Evolutionary conservation across 2,113 vertebrate species (phyloP).

Genomic region (Notiomystis cincta): DNA sequence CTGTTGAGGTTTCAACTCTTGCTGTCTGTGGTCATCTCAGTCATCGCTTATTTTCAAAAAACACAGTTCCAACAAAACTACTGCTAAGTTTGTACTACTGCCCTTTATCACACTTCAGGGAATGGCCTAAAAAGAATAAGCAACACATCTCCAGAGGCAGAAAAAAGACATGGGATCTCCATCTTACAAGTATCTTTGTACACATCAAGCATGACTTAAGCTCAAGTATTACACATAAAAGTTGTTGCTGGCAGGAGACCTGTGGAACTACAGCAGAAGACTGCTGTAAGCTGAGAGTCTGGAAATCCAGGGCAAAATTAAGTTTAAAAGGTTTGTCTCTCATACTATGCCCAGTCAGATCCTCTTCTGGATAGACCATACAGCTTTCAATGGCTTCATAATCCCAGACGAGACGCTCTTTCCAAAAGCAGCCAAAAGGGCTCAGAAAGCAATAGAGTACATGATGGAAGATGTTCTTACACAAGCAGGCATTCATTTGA

Average conservation of each 20-base stretch:
- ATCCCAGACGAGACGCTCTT: background rate
- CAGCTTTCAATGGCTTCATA: background rate
- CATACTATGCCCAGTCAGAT: background rate
- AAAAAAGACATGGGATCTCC: background rate
- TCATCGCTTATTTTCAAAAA: background rate
- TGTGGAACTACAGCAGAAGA: background rate
- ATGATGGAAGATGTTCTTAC: background rate
- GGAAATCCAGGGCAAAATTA: background rate
- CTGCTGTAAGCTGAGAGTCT: background rate
- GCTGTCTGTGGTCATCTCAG: background rate
- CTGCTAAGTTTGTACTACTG: background rate
- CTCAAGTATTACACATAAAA: background rate
- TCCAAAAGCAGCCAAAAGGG: background rate
- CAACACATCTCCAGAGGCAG: background rate
- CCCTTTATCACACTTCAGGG: background rate
- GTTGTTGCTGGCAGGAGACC: background rate
- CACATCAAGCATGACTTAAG: background rate
- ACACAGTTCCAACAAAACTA: background rate
- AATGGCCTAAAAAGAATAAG: background rate
- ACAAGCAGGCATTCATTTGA: background rate
- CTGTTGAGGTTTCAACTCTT: background rate
- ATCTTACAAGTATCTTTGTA: background rate
- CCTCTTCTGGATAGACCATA: background rate
- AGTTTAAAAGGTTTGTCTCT: background rate
- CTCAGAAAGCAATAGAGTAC: background rate